phyloP scores from a whole-genome alignment of 2,888 invertebrate species.

The Ophion costatus region DNA sequence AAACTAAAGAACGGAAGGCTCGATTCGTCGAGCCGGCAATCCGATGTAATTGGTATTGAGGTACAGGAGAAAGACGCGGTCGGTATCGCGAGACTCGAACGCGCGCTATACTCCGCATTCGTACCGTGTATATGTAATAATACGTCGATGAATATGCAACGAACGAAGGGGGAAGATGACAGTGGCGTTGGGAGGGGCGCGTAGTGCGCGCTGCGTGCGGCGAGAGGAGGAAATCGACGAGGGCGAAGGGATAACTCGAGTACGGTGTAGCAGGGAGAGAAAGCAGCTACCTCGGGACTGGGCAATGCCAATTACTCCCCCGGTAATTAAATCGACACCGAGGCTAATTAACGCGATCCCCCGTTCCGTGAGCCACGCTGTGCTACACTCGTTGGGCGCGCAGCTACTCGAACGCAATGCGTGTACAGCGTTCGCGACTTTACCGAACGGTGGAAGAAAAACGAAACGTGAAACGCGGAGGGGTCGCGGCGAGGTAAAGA shows the following conservation, averaged over 20 bases:
- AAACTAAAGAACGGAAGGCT: not conserved
- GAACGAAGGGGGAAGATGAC: conserved; percentile 64
- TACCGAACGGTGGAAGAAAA: conserved; percentile 61
- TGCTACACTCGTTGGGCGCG: conserved; percentile 36
- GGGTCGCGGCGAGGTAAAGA: not conserved
- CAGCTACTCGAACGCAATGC: conserved; percentile 41
- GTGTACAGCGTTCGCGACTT: conserved; percentile 43
- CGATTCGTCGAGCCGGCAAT: conserved; percentile 23
- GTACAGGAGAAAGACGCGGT: conserved; percentile 28
- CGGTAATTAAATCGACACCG: conserved; percentile 82
- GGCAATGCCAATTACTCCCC: conserved; percentile 81
- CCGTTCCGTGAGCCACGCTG: conserved; percentile 62
- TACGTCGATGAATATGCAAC: conserved; percentile 82
- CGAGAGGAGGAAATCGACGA: conserved; percentile 57
- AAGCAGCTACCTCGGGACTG: conserved; percentile 68
- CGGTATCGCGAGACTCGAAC: conserved; percentile 42
- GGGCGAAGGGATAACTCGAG: conserved; percentile 18
- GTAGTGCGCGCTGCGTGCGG: conserved; percentile 8
- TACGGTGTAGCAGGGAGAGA: conserved; percentile 57
- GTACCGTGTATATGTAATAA: conserved; percentile 74
- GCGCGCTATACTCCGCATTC: conserved; percentile 33
- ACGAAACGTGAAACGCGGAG: conserved; percentile 40
- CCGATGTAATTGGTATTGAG: conserved; percentile 48
- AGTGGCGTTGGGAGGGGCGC: conserved; percentile 52
- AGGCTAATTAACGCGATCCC: conserved; percentile 79